Conservation (phyloP, 2,113 vertebrate genomes). For the Tursiops truncatus region DNA sequence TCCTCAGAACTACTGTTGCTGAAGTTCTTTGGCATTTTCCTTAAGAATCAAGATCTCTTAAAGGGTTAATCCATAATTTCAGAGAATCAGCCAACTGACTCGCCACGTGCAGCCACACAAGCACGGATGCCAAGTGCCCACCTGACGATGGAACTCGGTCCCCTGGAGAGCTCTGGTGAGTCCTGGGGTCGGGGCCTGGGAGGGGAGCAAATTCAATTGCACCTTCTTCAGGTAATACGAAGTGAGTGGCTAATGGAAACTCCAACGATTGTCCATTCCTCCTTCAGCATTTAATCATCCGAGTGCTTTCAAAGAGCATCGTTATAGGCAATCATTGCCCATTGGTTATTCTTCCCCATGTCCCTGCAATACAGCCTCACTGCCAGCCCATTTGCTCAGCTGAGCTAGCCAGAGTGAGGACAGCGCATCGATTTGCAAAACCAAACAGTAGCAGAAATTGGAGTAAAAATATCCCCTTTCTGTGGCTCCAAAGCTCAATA, state of each 20-base stretch:
- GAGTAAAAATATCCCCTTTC: not conserved
- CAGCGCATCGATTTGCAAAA: no score
- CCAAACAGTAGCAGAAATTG: not conserved
- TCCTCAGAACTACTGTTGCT: not conserved
- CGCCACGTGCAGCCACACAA: not conserved
- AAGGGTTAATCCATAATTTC: not conserved
- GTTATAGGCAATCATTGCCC: not conserved
- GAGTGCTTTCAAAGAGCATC: not conserved
- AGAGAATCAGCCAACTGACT: no score
- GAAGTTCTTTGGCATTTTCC: not conserved
- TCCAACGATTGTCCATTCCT: not conserved
- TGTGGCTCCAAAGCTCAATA: not conserved
- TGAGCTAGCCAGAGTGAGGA: not conserved
- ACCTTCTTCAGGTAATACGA: not conserved
- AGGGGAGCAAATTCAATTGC: not conserved
- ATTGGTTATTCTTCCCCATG: not conserved
- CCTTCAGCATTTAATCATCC: not conserved
- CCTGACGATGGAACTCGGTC: not conserved
- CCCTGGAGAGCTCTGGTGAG: not conserved
- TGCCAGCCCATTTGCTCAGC: not conserved
- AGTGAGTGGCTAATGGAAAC: not conserved
- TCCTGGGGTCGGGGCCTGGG: not conserved
- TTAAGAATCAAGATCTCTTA: not conserved
- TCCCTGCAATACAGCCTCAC: accelerated
- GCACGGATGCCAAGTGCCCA: accelerated